Evolutionary conservation across 2,888 invertebrate species (phyloP).

Genomic region (Podotricha telesiphe): DNA sequence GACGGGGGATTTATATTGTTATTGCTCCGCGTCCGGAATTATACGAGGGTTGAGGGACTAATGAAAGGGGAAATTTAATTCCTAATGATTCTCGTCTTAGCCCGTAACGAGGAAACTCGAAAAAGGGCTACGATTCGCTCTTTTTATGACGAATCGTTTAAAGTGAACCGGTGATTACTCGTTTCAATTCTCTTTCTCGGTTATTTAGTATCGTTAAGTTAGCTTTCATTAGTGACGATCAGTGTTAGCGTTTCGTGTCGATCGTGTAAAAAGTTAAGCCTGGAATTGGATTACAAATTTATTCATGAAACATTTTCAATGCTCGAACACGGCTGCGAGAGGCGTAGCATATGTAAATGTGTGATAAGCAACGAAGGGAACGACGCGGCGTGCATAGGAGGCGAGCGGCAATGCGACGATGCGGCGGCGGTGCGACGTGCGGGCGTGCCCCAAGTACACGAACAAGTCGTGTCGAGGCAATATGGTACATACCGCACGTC

Average conservation of each 20-base stretch:
- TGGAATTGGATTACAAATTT: slow-evolving; percentile 80
- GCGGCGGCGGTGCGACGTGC: slow-evolving; percentile 27
- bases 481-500: slow-evolving; percentile 43
- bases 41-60: slow-evolving; percentile 84
- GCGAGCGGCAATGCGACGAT: slow-evolving; percentile 43
- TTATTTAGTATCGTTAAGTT: slow-evolving; percentile 55
- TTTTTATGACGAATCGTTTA: slow-evolving; percentile 79
- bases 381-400: slow-evolving; percentile 61
- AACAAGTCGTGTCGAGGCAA: slow-evolving; percentile 42
- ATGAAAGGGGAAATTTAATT: slow-evolving; percentile 85
- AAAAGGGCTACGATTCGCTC: slow-evolving; percentile 79
- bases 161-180: slow-evolving; percentile 69
- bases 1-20: slow-evolving; percentile 84
- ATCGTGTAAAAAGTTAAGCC: slow-evolving; percentile 72
- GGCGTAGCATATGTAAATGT: slow-evolving; percentile 80
- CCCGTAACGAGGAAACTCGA: slow-evolving; percentile 83
- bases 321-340: slow-evolving; percentile 72
- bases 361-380: slow-evolving; percentile 74
- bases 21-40: slow-evolving; percentile 84
- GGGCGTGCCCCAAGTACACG: slow-evolving; percentile 38
- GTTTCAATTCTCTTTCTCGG: slow-evolving; percentile 59
- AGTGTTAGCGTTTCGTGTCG: slow-evolving; percentile 58
- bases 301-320: slow-evolving; percentile 82
- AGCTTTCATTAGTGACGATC: slow-evolving; percentile 61
- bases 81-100: slow-evolving; percentile 84